phyloP scores from a whole-genome alignment of 2,113 vertebrate genomes.

The Choloepus hoffmanni region DNA sequence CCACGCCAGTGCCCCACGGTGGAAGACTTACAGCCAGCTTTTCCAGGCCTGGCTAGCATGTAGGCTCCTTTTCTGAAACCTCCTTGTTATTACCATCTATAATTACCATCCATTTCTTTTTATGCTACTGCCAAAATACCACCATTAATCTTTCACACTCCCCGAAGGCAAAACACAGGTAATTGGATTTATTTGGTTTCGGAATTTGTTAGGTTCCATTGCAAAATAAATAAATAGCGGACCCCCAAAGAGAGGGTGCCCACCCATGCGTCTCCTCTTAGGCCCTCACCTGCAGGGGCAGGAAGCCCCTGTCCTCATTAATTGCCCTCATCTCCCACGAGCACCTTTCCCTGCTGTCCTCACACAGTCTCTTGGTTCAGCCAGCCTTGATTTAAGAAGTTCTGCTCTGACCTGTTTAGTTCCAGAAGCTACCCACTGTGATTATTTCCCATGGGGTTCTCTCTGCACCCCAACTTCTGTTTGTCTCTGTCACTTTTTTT shows the following conservation, averaged over 20 bases:
- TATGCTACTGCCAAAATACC: slow-evolving; percentile 90
- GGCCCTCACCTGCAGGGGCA: not conserved
- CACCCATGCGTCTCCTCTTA: accelerated
- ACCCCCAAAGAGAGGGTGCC: slow-evolving; percentile 51
- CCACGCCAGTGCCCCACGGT: not conserved
- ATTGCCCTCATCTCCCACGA: slow-evolving; percentile 48
- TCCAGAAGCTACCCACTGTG: not conserved
- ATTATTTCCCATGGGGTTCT: not conserved
- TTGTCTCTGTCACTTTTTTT: not conserved
- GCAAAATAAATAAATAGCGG: slow-evolving; percentile 83
- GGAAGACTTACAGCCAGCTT: slow-evolving; percentile 66
- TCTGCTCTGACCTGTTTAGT: not conserved
- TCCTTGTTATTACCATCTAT: slow-evolving; percentile 88
- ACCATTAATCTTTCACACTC: slow-evolving; percentile 90
- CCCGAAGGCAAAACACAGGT: slow-evolving; percentile 90
- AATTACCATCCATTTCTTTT: slow-evolving; percentile 85
- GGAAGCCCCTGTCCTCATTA: not conserved
- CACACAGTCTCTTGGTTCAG: not conserved
- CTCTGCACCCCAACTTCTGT: accelerated
- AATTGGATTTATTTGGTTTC: slow-evolving; percentile 92
- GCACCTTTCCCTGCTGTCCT: slow-evolving; percentile 22
- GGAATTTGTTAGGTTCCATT: slow-evolving; percentile 88
- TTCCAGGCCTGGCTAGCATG: slow-evolving; percentile 66
- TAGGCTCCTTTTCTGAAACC: slow-evolving; percentile 83
- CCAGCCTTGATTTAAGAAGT: slow-evolving; percentile 67